Evolutionary conservation across 2,888 invertebrate species (phyloP), one percentile per base, ranked within the genome.

Genomic region (Pasiphila rectangulata): DNA sequence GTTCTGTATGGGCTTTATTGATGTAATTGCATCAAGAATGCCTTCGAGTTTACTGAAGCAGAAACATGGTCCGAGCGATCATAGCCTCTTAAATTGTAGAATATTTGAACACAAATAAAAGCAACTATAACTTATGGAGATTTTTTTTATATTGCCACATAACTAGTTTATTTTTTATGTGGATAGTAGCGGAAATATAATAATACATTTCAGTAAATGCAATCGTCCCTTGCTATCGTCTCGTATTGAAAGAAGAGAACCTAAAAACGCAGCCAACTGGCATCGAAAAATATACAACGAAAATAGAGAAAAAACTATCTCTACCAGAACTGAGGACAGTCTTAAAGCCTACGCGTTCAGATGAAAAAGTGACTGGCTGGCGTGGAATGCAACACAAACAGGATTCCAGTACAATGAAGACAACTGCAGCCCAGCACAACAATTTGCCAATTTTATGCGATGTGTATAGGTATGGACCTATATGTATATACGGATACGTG

Each of bases 1-100:
- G 69, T 71, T 79, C 72, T 74, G 65, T 59, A 56, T 74, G 67
- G 70, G 70, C 74, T 69, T 64, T 77, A 74, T 75, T 77, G 52
- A 63, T 63, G 61, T 60, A 54, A 59, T 61, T 67, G 57, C 54
- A 51, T 49, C 51, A 56, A 41, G 36, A 49, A 64, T 57, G 46
- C 54, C 53, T 53, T 55, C 52, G 45, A 56, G 56, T 53, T 61
- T 50, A 61, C 57, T 54, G 57, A 57, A 56, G 49, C 62, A 51
- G 56, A 46, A 59, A 57, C 54, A 61, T 51, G 34, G 37, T 32
- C 24, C 17, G 41, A 41, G 66, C 64, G 27, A 27, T 68, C 67
- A 69, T 56, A 62, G 56, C 56, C 66, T 46, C 49, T 53, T 10
- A 5, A 30, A 4, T n/a, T 9, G 10, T 4, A 30, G 4, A 30